These are phyloP conservation scores for Dysdera silvatica DNA, from an alignment of 1,140 invertebrate genomes.

Conservation along the genomic window DNA sequence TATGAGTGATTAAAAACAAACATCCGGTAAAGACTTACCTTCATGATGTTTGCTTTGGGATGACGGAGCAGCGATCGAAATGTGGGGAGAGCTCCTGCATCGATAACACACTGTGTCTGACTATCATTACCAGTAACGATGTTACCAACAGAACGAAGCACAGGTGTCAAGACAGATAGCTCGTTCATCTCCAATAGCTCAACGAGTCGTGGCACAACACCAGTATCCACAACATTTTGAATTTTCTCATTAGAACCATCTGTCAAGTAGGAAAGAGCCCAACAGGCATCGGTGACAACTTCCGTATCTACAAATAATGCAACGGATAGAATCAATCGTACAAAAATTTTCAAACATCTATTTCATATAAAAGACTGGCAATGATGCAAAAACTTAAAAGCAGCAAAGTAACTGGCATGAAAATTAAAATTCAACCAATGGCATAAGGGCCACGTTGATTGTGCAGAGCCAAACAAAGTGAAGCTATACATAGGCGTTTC, in stretches of 20 bases:
- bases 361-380: too few relatives aligned
- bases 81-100: conserved; percentile 46
- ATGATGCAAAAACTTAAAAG: too few relatives aligned
- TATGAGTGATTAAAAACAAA: too few relatives aligned
- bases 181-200: conserved; percentile 78
- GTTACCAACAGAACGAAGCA: conserved; percentile 96
- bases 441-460: too few relatives aligned
- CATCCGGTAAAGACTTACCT: conserved; percentile 14
- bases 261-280: conserved; percentile 97
- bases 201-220: conserved; percentile 87
- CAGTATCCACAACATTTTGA: conserved; percentile 88
- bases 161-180: conserved; percentile 77
- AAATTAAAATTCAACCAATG: too few relatives aligned
- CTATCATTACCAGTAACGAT: conserved; percentile 98
- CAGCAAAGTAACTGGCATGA: too few relatives aligned
- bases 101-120: conserved; percentile 90
- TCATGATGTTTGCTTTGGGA: conserved; percentile 53
- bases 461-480: too few relatives aligned
- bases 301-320: conserved; percentile 49
- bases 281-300: conserved; percentile 97
- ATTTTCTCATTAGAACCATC: conserved; percentile 98
- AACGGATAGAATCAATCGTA: not conserved
- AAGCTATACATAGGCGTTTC: too few relatives aligned
- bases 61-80: conserved; percentile 59
- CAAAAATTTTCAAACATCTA: not conserved